A percentile compares a stretch with the other conserved stretches of the same genome.
Conservation (phyloP, 2,888 invertebrate species). For the Caenorhabditis sp. region DNA sequence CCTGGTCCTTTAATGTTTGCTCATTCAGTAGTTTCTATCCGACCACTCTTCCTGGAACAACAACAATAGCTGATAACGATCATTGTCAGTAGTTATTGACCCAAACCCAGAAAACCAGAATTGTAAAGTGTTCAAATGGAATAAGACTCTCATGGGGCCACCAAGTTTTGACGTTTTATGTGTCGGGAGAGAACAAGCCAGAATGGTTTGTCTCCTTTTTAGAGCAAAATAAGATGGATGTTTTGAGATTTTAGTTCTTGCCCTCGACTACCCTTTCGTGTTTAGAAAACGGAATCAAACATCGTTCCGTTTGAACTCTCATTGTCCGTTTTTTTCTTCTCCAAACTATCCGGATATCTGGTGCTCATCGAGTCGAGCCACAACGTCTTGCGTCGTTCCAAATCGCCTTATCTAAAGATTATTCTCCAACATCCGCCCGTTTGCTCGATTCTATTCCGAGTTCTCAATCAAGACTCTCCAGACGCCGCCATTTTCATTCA, state of each 20-base stretch:
- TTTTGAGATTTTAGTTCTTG: constrained; percentile 19
- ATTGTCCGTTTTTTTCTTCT: not conserved
- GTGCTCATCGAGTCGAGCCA: constrained; percentile 15
- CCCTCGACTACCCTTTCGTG: not conserved
- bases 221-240: constrained; percentile 34
- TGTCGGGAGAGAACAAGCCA: constrained; percentile 7
- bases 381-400: constrained; percentile 2
- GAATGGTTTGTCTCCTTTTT: constrained; percentile 38
- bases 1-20: no score
- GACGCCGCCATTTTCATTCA: no score
- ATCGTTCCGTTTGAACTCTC: not conserved
- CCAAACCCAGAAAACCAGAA: no score
- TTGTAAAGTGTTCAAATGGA: constrained; percentile 39
- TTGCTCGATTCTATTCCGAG: no score
- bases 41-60: no score
- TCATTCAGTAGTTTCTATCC: no score
- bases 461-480: no score
- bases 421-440: no score
- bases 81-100: no score
- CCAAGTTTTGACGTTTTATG: constrained; percentile 39
- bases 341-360: constrained; percentile 25
- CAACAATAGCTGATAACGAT: no score
- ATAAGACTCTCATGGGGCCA: constrained; percentile 48
- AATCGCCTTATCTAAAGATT: no score
- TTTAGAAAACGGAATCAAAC: not conserved